phyloP scores from a whole-genome alignment of 1,140 invertebrate species.

The Chironomus tepperi region DNA sequence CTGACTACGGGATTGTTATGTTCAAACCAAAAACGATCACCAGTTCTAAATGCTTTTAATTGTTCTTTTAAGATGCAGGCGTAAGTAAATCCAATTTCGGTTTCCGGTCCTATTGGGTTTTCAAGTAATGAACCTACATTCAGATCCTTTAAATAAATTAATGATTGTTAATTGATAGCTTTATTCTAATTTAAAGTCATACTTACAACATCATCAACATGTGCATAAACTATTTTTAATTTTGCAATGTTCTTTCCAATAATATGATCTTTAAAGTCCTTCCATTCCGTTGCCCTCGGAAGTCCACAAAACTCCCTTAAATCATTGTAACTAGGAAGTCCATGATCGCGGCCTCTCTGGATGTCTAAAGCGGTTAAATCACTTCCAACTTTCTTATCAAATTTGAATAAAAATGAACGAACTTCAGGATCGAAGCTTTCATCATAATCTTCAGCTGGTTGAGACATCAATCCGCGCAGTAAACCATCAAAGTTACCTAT shows the following conservation, averaged over 20 bases:
- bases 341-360: slow-evolving; percentile 83
- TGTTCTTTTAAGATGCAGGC: slow-evolving; percentile 82
- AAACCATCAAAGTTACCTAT: slow-evolving; percentile 53
- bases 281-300: slow-evolving; percentile 56
- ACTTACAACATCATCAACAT: slow-evolving; percentile 61
- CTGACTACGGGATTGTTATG: slow-evolving; percentile 52
- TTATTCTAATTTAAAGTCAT: too few species aligned
- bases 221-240: slow-evolving; percentile 54
- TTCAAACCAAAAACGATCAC: slow-evolving; percentile 79
- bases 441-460: slow-evolving; percentile 60
- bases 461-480: slow-evolving; percentile 57
- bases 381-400: slow-evolving; percentile 55
- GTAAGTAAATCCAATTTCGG: slow-evolving; percentile 83
- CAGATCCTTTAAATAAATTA: slow-evolving; percentile 58
- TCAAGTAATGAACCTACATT: slow-evolving; percentile 82
- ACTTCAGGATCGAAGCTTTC: slow-evolving; percentile 66
- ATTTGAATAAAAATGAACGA: slow-evolving; percentile 65
- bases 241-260: slow-evolving; percentile 54
- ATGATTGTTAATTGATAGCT: too few species aligned
- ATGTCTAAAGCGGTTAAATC: slow-evolving; percentile 80
- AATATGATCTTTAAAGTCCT: slow-evolving; percentile 71
- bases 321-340: slow-evolving; percentile 71
- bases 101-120: slow-evolving; percentile 54
- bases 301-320: slow-evolving; percentile 73
- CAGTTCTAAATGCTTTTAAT: slow-evolving; percentile 72